These are phyloP conservation scores for Empidonax traillii DNA, from an alignment of 2,113 vertebrate species.

Conservation along the genomic window DNA sequence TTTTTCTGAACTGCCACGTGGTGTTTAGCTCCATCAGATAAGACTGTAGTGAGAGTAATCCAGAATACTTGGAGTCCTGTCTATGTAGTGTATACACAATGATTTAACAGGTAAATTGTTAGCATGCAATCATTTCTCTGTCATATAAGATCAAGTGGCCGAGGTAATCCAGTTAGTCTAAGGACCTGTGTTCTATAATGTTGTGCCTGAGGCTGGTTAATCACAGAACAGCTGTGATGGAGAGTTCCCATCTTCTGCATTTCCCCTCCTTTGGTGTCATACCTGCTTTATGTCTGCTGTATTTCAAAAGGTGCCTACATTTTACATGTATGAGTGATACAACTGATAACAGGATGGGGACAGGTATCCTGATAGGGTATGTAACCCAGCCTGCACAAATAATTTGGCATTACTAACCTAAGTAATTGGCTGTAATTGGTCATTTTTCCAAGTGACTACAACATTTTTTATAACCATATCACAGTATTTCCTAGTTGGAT, in stretches of 20 bases:
- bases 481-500: not conserved
- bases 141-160: not conserved
- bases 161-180: not conserved
- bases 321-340: not conserved
- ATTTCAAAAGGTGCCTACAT: not conserved
- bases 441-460: not conserved
- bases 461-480: not conserved
- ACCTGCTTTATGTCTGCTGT: not conserved
- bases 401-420: not conserved
- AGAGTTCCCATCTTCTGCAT: not conserved
- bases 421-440: not conserved
- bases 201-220: not conserved
- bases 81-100: not conserved
- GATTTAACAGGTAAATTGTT: not conserved
- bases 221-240: not conserved
- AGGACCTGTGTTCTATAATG: not conserved
- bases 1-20: not conserved
- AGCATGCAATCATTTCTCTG: not conserved
- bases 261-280: not conserved
- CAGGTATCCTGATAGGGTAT: not conserved
- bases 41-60: not conserved
- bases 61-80: not conserved
- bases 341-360: not conserved
- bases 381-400: not conserved
- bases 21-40: not conserved